Percentiles rank a stretch among this genome's conserved stretches.
These are phyloP conservation scores for Amaurobius ferox DNA, from an alignment of 2,888 invertebrate genomes.

Conservation along the genomic window DNA sequence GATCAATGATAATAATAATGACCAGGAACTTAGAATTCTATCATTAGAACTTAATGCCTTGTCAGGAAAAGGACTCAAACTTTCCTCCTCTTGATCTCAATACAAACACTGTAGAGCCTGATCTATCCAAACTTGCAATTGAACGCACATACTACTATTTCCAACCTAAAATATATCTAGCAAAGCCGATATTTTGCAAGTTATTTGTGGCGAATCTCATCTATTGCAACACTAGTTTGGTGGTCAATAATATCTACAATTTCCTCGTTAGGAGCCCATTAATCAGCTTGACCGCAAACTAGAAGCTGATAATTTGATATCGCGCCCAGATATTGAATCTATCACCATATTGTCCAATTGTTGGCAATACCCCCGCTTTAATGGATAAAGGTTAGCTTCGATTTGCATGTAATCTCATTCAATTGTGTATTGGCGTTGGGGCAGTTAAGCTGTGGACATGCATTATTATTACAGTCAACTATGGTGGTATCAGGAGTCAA, in stretches of 20 bases:
- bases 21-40: too few species aligned
- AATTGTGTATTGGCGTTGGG: neutral
- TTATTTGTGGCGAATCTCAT: too few species aligned
- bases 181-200: too few species aligned
- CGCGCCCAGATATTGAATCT: conserved; percentile 53
- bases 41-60: too few species aligned
- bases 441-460: neutral
- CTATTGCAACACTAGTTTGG: neutral
- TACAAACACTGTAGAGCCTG: too few species aligned
- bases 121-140: too few species aligned
- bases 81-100: too few species aligned
- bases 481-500: neutral
- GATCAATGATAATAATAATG: too few species aligned
- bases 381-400: conserved; percentile 15
- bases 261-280: conserved; percentile 48
- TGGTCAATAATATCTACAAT: neutral
- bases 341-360: conserved; percentile 59
- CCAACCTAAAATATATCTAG: neutral
- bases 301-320: conserved; percentile 61
- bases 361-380: conserved; percentile 29
- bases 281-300: conserved; percentile 47
- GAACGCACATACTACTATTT: neutral
- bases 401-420: conserved; percentile 12
- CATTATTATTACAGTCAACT: neutral
- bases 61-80: too few species aligned